These are phyloP conservation scores for Leptogaster cylindrica DNA, from an alignment of 2,888 invertebrate species.

Conservation along the genomic window DNA sequence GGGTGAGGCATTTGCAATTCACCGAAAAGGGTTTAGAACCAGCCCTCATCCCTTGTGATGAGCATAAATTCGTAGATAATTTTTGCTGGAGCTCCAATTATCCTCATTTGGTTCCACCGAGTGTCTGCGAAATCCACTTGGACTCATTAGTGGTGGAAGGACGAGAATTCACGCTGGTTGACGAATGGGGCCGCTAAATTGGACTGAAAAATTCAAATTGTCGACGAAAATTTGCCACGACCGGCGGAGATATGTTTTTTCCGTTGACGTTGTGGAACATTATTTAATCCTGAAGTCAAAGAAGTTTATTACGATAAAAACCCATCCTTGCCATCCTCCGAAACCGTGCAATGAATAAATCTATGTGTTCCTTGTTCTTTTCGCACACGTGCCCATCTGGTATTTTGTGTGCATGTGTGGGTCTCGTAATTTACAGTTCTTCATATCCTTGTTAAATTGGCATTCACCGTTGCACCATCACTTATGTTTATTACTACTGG, in stretches of 20 bases:
- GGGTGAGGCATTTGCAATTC: too few species aligned
- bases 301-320: constrained; percentile 32
- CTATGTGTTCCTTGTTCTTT: constrained; percentile 1
- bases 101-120: too few species aligned
- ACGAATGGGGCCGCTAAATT: neutral
- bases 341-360: constrained; percentile 20
- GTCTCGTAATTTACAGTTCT: neutral
- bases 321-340: constrained; percentile 16
- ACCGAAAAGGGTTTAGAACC: too few species aligned
- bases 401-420: neutral
- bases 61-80: too few species aligned
- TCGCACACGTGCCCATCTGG: constrained; percentile 12
- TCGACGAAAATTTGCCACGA: neutral
- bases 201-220: constrained; percentile 14
- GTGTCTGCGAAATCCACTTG: neutral
- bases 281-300: constrained; percentile 2
- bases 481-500: constrained; percentile 36
- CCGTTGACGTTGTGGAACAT: neutral
- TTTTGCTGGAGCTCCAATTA: too few species aligned
- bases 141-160: neutral
- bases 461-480: constrained; percentile 24
- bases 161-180: neutral
- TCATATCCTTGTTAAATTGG: constrained; percentile 34
- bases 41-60: too few species aligned
- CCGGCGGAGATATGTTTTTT: neutral